These are phyloP conservation scores for Microcebus ravelobensis DNA, from an alignment of 2,113 vertebrate genomes.

Conservation along the genomic window DNA sequence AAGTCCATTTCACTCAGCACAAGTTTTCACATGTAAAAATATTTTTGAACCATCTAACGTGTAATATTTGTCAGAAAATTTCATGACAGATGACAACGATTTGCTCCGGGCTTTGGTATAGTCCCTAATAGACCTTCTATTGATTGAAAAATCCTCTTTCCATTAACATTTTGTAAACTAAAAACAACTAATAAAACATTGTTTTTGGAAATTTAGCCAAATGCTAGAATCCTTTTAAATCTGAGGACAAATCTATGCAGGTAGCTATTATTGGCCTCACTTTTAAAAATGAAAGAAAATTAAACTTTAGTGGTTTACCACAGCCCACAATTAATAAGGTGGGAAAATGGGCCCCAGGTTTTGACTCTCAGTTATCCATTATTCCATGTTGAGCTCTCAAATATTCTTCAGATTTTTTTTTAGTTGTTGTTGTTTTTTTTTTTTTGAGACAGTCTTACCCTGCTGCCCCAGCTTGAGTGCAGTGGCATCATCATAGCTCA, in stretches of 20 bases:
- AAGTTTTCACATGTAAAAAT: not conserved
- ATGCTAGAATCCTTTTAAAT: not conserved
- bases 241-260: not conserved
- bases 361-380: not conserved
- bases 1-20: not conserved
- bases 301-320: not conserved
- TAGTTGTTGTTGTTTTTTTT: too few species aligned
- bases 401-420: not conserved
- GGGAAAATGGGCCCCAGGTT: not conserved
- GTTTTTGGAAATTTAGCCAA: not conserved
- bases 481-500: too few species aligned
- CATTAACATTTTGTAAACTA: conserved; percentile 24
- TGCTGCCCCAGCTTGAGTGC: too few species aligned
- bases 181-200: not conserved
- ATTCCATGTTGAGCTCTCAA: not conserved
- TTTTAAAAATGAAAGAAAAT: not conserved
- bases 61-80: not conserved
- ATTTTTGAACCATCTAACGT: not conserved
- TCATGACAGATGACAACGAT: not conserved
- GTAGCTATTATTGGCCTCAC: not conserved
- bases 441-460: too few species aligned
- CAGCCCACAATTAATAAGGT: not conserved
- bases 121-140: not conserved
- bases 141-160: not conserved
- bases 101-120: not conserved